phyloP scores from a whole-genome alignment of 2,113 vertebrate genomes.

The Ptilonorhynchus violaceus region DNA sequence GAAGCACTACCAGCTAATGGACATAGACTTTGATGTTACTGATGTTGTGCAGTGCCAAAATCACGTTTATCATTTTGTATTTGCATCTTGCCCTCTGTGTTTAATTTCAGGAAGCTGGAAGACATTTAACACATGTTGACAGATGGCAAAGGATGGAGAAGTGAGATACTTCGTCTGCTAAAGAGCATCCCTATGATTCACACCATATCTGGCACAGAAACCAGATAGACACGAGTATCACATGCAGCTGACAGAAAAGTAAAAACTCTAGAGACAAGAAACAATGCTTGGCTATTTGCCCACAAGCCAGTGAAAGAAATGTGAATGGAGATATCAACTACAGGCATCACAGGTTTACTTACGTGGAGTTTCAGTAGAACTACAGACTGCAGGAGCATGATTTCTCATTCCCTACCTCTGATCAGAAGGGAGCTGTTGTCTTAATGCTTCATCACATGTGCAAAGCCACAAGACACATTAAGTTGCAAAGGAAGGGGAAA shows the following conservation, averaged over 20 bases:
- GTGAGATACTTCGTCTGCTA: neutral
- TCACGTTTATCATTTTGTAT: neutral
- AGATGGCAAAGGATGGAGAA: neutral
- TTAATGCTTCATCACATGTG: neutral
- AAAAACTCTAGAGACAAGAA: neutral
- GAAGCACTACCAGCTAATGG: neutral
- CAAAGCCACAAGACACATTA: neutral
- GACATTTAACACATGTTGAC: neutral
- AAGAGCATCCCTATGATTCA: neutral
- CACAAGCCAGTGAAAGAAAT: neutral
- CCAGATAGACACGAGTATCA: neutral
- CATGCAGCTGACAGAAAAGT: neutral
- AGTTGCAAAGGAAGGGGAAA: neutral
- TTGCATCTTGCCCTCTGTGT: rapidly evolving
- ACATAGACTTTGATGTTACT: neutral
- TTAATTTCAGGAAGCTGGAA: neutral
- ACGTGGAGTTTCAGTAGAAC: rapidly evolving
- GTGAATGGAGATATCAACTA: neutral
- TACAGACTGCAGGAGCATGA: neutral
- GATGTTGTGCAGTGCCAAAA: neutral
- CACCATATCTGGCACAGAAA: neutral
- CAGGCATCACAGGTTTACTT: neutral
- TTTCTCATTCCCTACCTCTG: neutral
- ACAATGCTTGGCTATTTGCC: neutral
- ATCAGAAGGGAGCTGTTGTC: neutral